Evolutionary conservation across 1,140 invertebrate genomes (phyloP).

Genomic region (Hypsibius dujardini): DNA sequence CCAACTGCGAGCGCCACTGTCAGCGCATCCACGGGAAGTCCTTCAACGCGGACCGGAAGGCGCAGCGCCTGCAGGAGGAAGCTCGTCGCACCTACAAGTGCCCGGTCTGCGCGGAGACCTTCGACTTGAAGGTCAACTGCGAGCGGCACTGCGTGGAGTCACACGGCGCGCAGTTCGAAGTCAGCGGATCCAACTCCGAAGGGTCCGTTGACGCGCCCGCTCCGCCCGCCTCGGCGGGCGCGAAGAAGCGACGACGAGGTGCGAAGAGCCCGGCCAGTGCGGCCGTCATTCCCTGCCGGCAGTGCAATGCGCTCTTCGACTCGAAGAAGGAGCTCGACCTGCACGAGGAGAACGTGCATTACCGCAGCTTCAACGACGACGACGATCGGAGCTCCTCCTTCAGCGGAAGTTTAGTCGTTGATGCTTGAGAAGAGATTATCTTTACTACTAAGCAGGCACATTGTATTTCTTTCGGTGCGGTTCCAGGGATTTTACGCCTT

Average conservation of each 20-base stretch:
- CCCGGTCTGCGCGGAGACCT: slow-evolving; percentile 67
- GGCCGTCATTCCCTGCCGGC: not conserved
- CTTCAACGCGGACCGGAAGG: slow-evolving; percentile 27
- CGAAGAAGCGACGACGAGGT: not conserved
- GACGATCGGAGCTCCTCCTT: slow-evolving; percentile 5
- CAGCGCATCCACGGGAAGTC: slow-evolving; percentile 63
- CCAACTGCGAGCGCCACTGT: slow-evolving; percentile 83
- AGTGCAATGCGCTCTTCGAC: not conserved
- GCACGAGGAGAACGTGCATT: not conserved
- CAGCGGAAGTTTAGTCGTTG: slow-evolving; percentile 6
- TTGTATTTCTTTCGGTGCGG: too few species aligned
- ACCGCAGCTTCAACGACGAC: not conserved
- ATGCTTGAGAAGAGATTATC: not conserved
- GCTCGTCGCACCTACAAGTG: slow-evolving; percentile 57
- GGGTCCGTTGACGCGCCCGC: not conserved
- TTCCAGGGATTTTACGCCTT: too few species aligned
- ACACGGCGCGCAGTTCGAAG: slow-evolving; percentile 45
- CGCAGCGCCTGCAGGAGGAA: slow-evolving; percentile 21
- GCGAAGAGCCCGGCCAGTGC: not conserved
- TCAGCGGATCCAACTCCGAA: slow-evolving; percentile 22
- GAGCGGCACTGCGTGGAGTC: slow-evolving; percentile 77
- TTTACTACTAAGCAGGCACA: too few species aligned
- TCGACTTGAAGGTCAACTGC: slow-evolving; percentile 91
- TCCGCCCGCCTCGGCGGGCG: not conserved
- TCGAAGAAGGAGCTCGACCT: not conserved